phyloP scores from a whole-genome alignment of 2,113 vertebrate species.

The Campylomormyrus numenius region DNA sequence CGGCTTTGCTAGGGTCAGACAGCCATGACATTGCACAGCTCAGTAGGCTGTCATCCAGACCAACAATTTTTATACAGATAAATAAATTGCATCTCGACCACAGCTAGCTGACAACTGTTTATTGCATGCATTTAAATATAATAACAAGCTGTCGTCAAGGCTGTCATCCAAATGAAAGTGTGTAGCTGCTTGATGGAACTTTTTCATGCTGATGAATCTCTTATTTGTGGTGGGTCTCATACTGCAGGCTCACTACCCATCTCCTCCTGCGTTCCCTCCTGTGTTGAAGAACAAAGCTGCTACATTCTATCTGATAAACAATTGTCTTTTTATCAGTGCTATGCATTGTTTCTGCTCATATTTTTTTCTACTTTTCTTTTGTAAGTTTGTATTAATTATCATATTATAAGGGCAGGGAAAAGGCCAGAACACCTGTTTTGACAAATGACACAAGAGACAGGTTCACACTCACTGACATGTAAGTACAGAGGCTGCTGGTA shows the following conservation, averaged over 20 bases:
- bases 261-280: not conserved
- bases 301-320: not conserved
- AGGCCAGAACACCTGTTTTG: not conserved
- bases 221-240: not conserved
- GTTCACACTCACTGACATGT: not conserved
- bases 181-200: not conserved
- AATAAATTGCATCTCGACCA: not conserved
- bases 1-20: not conserved
- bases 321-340: not conserved
- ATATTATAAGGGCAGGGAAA: not conserved
- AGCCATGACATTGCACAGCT: not conserved
- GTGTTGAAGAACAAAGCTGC: not conserved
- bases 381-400: not conserved
- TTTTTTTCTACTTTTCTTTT: not conserved
- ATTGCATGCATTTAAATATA: not conserved
- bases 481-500: not conserved
- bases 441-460: not conserved
- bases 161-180: not conserved
- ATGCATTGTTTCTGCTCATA: not conserved
- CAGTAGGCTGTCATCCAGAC: not conserved
- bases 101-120: not conserved
- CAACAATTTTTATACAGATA: not conserved
- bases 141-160: not conserved
- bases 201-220: not conserved
- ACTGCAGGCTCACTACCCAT: not conserved